Evolutionary conservation across 2,888 invertebrate genomes (phyloP), one percentile per base, ranked within the genome.

Genomic region (Acleris literana): DNA sequence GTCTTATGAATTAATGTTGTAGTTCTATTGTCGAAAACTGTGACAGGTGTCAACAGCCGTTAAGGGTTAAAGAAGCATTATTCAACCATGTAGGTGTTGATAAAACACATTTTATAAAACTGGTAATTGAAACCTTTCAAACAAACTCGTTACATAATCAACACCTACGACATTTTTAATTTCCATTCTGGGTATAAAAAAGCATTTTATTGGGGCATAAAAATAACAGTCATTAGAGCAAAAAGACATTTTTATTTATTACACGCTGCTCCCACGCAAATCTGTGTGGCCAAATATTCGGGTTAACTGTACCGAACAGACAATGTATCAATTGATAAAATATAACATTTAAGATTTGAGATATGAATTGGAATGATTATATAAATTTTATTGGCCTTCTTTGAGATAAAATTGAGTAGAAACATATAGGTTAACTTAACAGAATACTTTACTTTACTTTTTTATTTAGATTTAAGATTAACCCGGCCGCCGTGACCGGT

Each of bases 191-290:
- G 44, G 11, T 57, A 46, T 46, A 57, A 57, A 57, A 16, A 57
- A 46, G 25, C 57, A n/a, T 46, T 57, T 57, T 46, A 57, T 25
- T 39, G 25, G n/a, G n/a, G 17, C 46, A 57, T 57, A 46, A 57
- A 57, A 46, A 57, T 56, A 57, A 46, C 46, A 44, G 46, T 57
- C 44, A 57, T 57, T 56, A 56, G 44, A 25, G 56, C 39, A 54
- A 59, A 39, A 55, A 48, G n/a, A 43, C 20, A 18, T 48, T 49
- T 60, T 51, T 60, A 60, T 60, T 60, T 65, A 60, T 60, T 49
- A 65, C 33, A 17, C 17, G 49, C 39, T 43, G 29, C 60, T 49
- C 64, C 64, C 59, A 65, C 64, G 64, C 60, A 49, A 65, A 56
- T 55, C 51, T 29, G 54, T 56, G 55, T 55, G 64, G 60, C 59